phyloP scores from a whole-genome alignment of 2,113 vertebrate species.

The Salvelinus sp. region DNA sequence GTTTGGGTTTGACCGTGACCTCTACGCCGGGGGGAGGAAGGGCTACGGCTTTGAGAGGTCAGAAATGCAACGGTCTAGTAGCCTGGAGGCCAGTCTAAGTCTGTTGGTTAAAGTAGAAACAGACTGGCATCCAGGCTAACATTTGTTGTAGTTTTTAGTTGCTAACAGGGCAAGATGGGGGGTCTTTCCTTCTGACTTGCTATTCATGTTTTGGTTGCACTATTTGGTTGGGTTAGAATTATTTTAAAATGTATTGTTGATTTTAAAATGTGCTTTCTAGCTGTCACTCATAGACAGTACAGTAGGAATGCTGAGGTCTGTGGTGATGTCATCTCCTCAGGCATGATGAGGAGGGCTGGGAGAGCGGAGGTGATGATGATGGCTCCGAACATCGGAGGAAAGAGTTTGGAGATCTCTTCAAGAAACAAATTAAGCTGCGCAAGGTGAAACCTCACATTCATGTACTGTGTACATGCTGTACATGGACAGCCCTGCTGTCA shows the following conservation, averaged over 20 bases:
- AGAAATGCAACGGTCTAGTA: slow-evolving; percentile 19
- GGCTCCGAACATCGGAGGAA: slow-evolving; percentile 78
- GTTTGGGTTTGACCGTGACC: slow-evolving; percentile 73
- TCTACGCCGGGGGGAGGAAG: slow-evolving; percentile 86
- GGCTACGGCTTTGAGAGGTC: slow-evolving; percentile 91
- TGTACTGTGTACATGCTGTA: neutral
- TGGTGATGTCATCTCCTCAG: slow-evolving; percentile 58
- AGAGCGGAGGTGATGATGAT: slow-evolving; percentile 56
- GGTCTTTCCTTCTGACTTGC: too few relatives aligned
- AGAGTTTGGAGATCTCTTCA: slow-evolving; percentile 86
- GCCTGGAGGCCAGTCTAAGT: too few relatives aligned
- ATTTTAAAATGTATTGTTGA: too few relatives aligned
- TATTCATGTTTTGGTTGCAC: too few relatives aligned
- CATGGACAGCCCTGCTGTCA: neutral
- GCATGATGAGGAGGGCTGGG: slow-evolving; percentile 74
- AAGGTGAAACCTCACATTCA: slow-evolving; percentile 72
- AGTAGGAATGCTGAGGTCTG: too few relatives aligned
- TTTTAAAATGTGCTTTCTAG: too few relatives aligned
- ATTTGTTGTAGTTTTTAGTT: too few relatives aligned
- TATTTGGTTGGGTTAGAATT: too few relatives aligned
- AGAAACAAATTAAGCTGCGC: slow-evolving; percentile 89
- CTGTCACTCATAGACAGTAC: too few relatives aligned
- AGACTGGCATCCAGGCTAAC: too few relatives aligned
- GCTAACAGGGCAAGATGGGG: too few relatives aligned
- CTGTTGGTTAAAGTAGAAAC: too few relatives aligned